A percentile compares a stretch with the other conserved stretches of the same genome.
phyloP scores from a whole-genome alignment of 2,113 vertebrate species.

The Corvus moneduloides region DNA sequence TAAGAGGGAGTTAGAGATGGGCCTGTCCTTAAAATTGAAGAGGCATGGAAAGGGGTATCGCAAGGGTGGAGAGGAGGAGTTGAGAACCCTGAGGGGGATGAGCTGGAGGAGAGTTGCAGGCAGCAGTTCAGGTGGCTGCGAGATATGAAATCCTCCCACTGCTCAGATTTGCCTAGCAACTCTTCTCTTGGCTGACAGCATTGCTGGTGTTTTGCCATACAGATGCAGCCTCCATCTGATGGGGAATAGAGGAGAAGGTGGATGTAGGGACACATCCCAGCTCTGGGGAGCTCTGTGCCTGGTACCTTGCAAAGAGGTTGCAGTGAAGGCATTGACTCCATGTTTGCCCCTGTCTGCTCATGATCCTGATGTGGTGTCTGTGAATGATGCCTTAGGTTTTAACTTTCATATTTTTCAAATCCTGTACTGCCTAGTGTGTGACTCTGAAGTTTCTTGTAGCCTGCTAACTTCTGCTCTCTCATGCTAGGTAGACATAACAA shows the following conservation, averaged over 20 bases:
- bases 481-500: too few relatives aligned
- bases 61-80: background rate
- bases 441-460: too few relatives aligned
- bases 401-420: too few relatives aligned
- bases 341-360: background rate
- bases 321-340: background rate
- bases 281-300: background rate
- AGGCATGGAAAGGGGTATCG: background rate
- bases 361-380: background rate
- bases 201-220: background rate
- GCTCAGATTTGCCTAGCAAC: conserved; percentile 22
- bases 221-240: conserved; percentile 24
- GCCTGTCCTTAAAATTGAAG: background rate
- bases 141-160: background rate
- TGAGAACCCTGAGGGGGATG: background rate
- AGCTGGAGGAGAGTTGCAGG: background rate
- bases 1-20: background rate
- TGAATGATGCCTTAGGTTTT: too few relatives aligned
- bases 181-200: background rate
- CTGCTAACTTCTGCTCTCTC: too few relatives aligned
- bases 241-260: background rate
- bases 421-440: too few relatives aligned
- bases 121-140: background rate
- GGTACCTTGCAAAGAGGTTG: background rate
- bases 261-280: background rate